Conservation (phyloP, 2,113 vertebrate genomes). For the Xyliphius kryptos region DNA sequence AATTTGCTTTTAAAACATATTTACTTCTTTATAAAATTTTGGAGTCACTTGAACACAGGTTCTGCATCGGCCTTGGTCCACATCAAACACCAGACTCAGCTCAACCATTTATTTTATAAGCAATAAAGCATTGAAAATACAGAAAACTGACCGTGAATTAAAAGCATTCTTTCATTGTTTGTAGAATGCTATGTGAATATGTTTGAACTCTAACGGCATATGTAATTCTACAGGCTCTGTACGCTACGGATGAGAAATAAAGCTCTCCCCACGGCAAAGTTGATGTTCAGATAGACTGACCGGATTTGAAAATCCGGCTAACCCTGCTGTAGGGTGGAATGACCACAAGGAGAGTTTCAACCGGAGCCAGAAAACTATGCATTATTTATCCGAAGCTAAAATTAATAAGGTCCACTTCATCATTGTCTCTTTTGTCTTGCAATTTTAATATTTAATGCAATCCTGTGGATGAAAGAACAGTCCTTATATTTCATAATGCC, state of each 20-base stretch:
- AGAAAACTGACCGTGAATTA: too few species aligned
- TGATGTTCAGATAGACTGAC: slow-evolving; percentile 10
- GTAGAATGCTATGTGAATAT: too few species aligned
- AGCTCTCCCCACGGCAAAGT: neutral
- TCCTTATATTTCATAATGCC: slow-evolving; percentile 8
- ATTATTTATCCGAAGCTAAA: slow-evolving; percentile 49
- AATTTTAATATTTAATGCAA: slow-evolving; percentile 47
- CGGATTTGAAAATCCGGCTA: slow-evolving; percentile 28
- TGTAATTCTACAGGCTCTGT: too few species aligned
- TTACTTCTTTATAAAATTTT: too few species aligned
- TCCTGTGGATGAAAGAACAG: slow-evolving; percentile 30
- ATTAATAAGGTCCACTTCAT: slow-evolving; percentile 50
- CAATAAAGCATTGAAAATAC: too few species aligned
- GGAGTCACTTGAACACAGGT: too few species aligned
- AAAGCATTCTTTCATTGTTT: too few species aligned
- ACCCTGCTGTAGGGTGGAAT: slow-evolving; percentile 18
- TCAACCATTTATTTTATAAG: too few species aligned
- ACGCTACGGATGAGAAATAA: neutral
- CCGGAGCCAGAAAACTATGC: slow-evolving; percentile 21
- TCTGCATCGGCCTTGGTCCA: too few species aligned
- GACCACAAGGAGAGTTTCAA: slow-evolving; percentile 15
- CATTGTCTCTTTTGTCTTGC: slow-evolving; percentile 39
- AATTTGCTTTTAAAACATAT: too few species aligned
- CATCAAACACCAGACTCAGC: too few species aligned
- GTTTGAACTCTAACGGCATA: too few species aligned